Percentiles rank a stretch among this genome's conserved stretches.
phyloP scores from a whole-genome alignment of 2,797 vertebrate genomes.

The Pitangus sulphuratus region DNA sequence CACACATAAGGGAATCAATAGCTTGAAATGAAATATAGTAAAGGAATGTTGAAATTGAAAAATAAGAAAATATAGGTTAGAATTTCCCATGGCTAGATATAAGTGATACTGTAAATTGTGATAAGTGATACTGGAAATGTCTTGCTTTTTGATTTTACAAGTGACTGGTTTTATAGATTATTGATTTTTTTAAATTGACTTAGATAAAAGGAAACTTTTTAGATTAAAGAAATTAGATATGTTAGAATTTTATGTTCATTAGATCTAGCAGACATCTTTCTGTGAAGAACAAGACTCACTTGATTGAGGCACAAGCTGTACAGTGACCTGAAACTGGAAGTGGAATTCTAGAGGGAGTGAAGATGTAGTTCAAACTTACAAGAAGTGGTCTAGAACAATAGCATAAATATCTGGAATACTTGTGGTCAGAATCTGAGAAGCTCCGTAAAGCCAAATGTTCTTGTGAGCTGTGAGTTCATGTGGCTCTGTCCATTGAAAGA shows the following conservation, averaged over 20 bases:
- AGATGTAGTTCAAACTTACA: neutral
- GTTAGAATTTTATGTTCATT: neutral
- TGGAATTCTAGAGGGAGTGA: neutral
- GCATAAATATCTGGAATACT: neutral
- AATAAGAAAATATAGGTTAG: neutral
- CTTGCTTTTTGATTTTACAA: neutral
- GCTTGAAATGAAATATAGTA: neutral
- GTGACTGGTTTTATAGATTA: neutral
- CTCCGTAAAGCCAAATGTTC: neutral
- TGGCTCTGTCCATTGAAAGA: neutral
- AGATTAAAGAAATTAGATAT: neutral
- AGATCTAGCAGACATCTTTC: neutral
- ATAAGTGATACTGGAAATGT: neutral
- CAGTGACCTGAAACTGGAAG: neutral
- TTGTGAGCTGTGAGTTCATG: neutral
- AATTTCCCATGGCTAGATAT: rapidly evolving
- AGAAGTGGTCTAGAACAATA: neutral
- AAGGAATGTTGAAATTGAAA: neutral
- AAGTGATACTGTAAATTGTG: neutral
- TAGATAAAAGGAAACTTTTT: neutral
- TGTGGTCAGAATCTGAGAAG: neutral
- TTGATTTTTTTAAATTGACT: neutral
- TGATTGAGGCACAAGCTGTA: neutral
- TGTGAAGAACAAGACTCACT: neutral
- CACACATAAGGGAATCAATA: neutral